Base-by-base conservation (phyloP, 2,888 invertebrate genomes). In the Plebejus anna region DNA sequence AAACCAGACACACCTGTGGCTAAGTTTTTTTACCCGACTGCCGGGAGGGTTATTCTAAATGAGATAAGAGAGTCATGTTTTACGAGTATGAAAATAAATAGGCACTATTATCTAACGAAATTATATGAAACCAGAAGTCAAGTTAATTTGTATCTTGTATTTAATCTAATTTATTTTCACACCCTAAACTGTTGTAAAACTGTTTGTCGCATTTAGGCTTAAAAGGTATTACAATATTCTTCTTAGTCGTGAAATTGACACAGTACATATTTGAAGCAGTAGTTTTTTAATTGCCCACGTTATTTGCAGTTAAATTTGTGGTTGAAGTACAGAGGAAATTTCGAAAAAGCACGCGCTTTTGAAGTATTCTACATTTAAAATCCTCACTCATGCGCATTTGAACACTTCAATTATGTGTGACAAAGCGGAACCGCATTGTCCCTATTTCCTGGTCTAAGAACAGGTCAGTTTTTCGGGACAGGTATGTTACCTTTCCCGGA, bases 391-490 rank as follows among this genome's bases (percentile, higher is more conserved):
- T 71, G 71, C 71, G 71, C 22, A 71, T 71, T 71, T 71, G 38
- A 71, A 42, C 71, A 71, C 71, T 71, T 71, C 38, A 71, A 71
- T 71, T 71, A 71, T 70, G 42, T 42, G 38, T 71, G 71, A 71
- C 71, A 71, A 71, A 71, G 71, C 42, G 71, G 71, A 71, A 71
- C 71, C 38, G 42, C 71, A 71, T 71, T 71, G 71, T 71, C 71
- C 71, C 71, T 22, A 22, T 71, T 71, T 71, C 71, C 71, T 71
- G 71, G 38, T 71, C 38, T 71, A n/a, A 42, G 71, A 71, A 71
- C 71, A 71, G 42, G 71, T 71, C 71, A 71, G 71, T 71, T 71
- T 71, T 71, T 9, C n/a, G 9, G 71, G 42, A 71, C 71, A 71
- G 71, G 71, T 71, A 71, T 42, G 42, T 42, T 42, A 71, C 71